These are phyloP conservation scores for Danio tinwini DNA, from an alignment of 2,797 vertebrate genomes.

Conservation along the genomic window DNA sequence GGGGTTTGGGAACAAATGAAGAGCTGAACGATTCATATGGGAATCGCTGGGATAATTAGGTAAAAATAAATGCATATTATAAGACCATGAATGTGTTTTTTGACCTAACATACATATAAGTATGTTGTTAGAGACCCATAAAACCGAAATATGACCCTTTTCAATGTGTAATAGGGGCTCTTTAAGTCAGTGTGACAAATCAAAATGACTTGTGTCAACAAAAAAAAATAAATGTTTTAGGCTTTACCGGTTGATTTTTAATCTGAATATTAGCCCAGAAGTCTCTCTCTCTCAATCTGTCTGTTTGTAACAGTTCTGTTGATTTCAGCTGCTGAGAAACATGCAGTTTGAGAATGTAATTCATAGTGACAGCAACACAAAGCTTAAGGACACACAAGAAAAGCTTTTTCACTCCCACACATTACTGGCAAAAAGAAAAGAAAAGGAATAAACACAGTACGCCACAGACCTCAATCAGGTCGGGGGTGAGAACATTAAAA, in stretches of 20 bases:
- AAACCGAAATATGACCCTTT: too few species aligned
- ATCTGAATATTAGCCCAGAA: background rate
- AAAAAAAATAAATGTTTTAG: too few species aligned
- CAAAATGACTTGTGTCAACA: too few species aligned
- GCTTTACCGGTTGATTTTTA: background rate
- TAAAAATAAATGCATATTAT: too few species aligned
- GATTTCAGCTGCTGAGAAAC: background rate
- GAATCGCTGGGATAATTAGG: too few species aligned
- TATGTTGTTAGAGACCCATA: too few species aligned
- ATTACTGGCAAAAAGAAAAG: background rate
- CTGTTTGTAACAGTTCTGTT: background rate
- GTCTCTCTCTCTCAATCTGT: background rate
- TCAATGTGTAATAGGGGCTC: too few species aligned
- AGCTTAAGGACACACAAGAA: slow-evolving; percentile 6
- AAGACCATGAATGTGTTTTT: too few species aligned
- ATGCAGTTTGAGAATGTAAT: slow-evolving; percentile 11
- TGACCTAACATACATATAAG: too few species aligned
- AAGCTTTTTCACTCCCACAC: slow-evolving; percentile 33
- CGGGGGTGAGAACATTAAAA: background rate
- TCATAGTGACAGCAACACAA: slow-evolving; percentile 17
- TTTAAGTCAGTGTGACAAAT: too few species aligned
- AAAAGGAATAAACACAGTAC: slow-evolving; percentile 12
- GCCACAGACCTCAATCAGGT: slow-evolving; percentile 5
- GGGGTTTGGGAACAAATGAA: too few species aligned
- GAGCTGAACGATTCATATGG: too few species aligned